phyloP scores from a whole-genome alignment of 2,797 vertebrate genomes.

The Tympanoctomys barrerae region DNA sequence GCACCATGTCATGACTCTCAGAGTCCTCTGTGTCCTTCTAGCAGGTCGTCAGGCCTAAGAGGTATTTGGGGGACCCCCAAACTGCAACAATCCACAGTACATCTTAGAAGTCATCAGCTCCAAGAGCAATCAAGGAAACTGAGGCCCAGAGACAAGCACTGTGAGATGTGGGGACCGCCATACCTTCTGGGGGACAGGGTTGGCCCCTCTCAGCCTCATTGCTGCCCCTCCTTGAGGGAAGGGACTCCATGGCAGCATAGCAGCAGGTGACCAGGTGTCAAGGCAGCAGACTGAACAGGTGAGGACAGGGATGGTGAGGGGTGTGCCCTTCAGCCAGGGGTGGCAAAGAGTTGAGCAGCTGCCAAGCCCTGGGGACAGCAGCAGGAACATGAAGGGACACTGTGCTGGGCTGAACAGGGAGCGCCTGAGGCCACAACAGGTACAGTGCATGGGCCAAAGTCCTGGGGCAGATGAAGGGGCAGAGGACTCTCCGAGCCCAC shows the following conservation, averaged over 20 bases:
- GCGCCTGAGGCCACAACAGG: neutral
- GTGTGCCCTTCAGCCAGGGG: neutral
- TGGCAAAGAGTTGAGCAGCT: neutral
- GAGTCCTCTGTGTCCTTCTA: neutral
- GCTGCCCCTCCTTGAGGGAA: neutral
- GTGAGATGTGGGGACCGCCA: fast-evolving
- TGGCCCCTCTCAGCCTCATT: too few species aligned
- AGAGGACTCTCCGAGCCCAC: neutral
- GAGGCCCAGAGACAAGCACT: neutral
- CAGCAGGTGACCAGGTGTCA: fast-evolving
- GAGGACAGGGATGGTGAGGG: fast-evolving
- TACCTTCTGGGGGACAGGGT: neutral
- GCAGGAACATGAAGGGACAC: neutral
- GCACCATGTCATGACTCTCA: neutral
- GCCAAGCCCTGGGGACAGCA: neutral
- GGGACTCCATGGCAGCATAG: neutral
- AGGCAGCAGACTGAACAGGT: neutral
- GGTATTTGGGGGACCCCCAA: neutral
- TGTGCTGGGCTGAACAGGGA: neutral
- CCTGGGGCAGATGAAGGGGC: neutral
- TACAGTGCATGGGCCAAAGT: fast-evolving
- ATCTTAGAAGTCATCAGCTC: neutral
- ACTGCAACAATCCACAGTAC: neutral
- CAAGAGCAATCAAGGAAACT: neutral
- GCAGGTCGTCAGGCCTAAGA: too few species aligned